Evolutionary conservation across 1,140 invertebrate species (phyloP).

Genomic region (Chrysoperla carnea): DNA sequence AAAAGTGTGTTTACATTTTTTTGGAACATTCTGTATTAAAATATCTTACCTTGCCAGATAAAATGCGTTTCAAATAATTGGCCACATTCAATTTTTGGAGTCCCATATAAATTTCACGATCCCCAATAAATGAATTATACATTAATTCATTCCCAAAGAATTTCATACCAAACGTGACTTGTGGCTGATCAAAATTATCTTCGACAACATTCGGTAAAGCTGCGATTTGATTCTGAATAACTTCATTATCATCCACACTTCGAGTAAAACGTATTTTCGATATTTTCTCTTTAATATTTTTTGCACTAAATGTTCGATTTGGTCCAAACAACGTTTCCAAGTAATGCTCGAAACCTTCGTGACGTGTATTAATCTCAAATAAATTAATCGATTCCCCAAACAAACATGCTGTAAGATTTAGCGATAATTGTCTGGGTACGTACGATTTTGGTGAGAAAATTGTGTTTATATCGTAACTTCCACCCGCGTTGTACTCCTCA

Average conservation of each 20-base stretch:
- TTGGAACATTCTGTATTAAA: neutral
- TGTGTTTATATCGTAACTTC: conserved; percentile 57
- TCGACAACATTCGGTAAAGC: conserved; percentile 39
- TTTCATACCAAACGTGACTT: conserved; percentile 35
- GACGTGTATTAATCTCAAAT: conserved; percentile 56
- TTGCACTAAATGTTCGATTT: conserved; percentile 45
- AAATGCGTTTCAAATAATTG: conserved; percentile 43
- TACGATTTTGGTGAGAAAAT: conserved; percentile 83
- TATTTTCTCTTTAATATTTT: conserved; percentile 34
- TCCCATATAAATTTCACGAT: conserved; percentile 40
- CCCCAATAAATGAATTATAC: conserved; percentile 44
- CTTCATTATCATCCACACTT: conserved; percentile 13
- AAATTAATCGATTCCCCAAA: conserved; percentile 83
- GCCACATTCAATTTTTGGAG: conserved; percentile 45
- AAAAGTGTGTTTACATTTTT: neutral
- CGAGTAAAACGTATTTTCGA: conserved; percentile 16
- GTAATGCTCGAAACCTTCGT: conserved; percentile 72
- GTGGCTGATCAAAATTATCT: conserved; percentile 35
- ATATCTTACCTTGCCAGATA: conserved; percentile 48
- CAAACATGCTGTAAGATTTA: conserved; percentile 76
- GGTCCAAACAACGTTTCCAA: conserved; percentile 65
- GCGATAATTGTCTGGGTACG: conserved; percentile 57
- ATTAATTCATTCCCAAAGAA: conserved; percentile 65
- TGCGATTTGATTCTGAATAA: conserved; percentile 34
- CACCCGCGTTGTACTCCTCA: conserved; percentile 68